Base-by-base conservation (phyloP, 2,888 invertebrate species). In the Morpho helenor region DNA sequence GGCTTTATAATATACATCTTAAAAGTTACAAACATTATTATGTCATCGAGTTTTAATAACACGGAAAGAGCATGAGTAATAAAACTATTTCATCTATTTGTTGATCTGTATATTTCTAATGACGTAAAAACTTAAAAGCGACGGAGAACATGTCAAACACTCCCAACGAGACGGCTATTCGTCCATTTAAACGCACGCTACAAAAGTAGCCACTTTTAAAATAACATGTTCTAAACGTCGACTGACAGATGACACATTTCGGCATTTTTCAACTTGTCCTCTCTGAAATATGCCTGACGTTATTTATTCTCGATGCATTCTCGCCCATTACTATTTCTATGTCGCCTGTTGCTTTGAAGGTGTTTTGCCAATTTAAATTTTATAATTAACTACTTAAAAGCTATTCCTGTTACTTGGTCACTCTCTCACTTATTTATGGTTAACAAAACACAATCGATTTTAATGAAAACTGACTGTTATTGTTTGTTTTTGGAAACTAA, bases 191-290 rank as follows among this genome's bases (percentile, higher is more conserved):
- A 84, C 80, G 82, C 79, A 79, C 76, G 79, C 31, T 31, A 79
- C 79, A 70, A 76, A 76, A 75, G 75, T 71, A 74, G 70, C 74
- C 72, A 74, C 77, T 72, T 67, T 71, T 68, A 52, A 70, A 87
- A 85, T 86, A 89, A 89, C 88, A 88, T 87, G 87, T 79, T 87
- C 84, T 90, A 89, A 90, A 90, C 83, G 80, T 84, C 89, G 76
- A 87, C 80, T 89, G 90, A 90, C 90, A 90, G 89, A 84, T 87
- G 90, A 90, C 90, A 90, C 89, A 87, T 90, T 87, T 89, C 84
- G 82, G 87, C 88, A 89, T 89, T 87, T 87, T 85, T 89, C 86
- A 88, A 88, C 88, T 88, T 88, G 88, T 88, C 86, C 79, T 78
- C 83, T 82, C 82, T 87, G 84, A 87, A 86, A 88, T 84, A 87